These are phyloP conservation scores for Eueides isabella DNA, from an alignment of 1,140 invertebrate species.

Conservation along the genomic window DNA sequence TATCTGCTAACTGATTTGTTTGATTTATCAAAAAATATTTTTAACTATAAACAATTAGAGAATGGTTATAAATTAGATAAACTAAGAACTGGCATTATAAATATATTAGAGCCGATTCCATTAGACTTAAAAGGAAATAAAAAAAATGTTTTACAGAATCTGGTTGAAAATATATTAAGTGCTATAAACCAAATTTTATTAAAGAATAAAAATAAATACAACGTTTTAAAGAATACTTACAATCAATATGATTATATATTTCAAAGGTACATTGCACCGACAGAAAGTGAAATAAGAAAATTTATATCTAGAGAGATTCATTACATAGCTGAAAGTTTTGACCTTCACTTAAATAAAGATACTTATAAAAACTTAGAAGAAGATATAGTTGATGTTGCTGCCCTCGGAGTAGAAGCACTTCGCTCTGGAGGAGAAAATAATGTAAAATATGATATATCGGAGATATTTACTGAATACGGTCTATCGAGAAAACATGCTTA, in stretches of 20 bases:
- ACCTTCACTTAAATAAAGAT: slow-evolving; percentile 26
- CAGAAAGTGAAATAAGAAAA: slow-evolving; percentile 43
- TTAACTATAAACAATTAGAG: slow-evolving; percentile 11
- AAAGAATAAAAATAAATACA: not conserved
- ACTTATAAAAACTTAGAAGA: slow-evolving; percentile 40
- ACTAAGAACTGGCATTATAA: slow-evolving; percentile 44
- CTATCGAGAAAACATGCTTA: slow-evolving; percentile 40
- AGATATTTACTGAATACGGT: slow-evolving; percentile 38
- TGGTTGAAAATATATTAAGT: not conserved
- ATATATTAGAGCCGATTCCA: slow-evolving; percentile 41
- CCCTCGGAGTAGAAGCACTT: slow-evolving; percentile 38
- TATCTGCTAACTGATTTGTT: slow-evolving; percentile 40
- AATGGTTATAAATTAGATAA: slow-evolving; percentile 28
- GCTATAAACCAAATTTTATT: not conserved
- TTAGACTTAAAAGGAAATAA: slow-evolving; percentile 38
- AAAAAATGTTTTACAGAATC: slow-evolving; percentile 3
- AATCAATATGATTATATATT: slow-evolving; percentile 24
- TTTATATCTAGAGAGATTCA: slow-evolving; percentile 43
- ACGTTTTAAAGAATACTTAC: not conserved
- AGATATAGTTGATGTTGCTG: slow-evolving; percentile 46
- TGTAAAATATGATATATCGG: slow-evolving; percentile 40
- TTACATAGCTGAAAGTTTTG: slow-evolving; percentile 35
- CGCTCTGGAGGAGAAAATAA: slow-evolving; percentile 22
- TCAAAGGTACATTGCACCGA: slow-evolving; percentile 38
- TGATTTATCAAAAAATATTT: slow-evolving; percentile 29